A percentile compares a stretch with the other conserved stretches of the same genome.
Conservation (phyloP, 2,888 invertebrate genomes). For the Rugalucina vietnamica region DNA sequence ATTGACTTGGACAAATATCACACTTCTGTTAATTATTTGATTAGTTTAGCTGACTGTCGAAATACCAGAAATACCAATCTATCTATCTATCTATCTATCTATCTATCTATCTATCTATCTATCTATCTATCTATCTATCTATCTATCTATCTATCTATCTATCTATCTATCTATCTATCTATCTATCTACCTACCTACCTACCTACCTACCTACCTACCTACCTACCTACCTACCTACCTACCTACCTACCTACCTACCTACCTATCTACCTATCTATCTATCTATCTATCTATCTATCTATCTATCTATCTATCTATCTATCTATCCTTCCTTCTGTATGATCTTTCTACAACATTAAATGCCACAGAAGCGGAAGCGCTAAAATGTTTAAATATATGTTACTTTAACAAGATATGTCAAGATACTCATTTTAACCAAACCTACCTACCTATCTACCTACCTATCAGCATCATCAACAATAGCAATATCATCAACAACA, state of each 20-base stretch:
- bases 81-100: background rate
- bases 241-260: background rate
- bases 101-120: background rate
- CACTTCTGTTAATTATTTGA: too few relatives aligned
- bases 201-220: background rate
- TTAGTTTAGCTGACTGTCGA: too few relatives aligned
- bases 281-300: background rate
- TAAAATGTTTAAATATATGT: too few relatives aligned
- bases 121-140: background rate
- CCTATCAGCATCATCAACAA: too few relatives aligned
- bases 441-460: too few relatives aligned
- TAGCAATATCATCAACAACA: too few relatives aligned
- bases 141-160: background rate
- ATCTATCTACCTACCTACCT: background rate
- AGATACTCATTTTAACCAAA: too few relatives aligned
- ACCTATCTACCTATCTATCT: background rate
- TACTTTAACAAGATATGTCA: too few relatives aligned
- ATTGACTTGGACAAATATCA: too few relatives aligned
- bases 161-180: background rate
- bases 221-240: background rate
- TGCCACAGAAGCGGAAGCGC: too few relatives aligned
- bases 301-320: background rate
- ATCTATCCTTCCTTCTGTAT: background rate
- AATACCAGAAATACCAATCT: background rate
- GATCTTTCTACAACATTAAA: too few relatives aligned